Evolutionary conservation across 2,113 vertebrate genomes (phyloP).

Genomic region (Himantopus leucocephalus): DNA sequence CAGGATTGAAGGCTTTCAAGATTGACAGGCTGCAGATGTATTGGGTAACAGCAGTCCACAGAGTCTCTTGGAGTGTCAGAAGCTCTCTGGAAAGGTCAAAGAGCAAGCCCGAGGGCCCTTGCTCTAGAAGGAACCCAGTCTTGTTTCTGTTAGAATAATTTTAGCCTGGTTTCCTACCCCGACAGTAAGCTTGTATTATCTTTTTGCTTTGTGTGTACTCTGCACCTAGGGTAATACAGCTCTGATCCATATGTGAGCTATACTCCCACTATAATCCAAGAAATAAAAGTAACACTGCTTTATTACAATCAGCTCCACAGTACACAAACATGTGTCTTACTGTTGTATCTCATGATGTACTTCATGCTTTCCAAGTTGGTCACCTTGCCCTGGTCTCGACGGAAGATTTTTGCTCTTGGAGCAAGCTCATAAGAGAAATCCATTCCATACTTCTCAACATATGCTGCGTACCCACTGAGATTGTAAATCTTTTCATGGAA

Average conservation of each 20-base stretch:
- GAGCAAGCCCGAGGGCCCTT: neutral
- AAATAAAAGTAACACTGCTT: neutral
- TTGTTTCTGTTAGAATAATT: neutral
- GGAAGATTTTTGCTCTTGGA: conserved; percentile 90
- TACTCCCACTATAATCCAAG: neutral
- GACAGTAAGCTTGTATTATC: neutral
- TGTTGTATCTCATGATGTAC: conserved; percentile 91
- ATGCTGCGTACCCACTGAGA: conserved; percentile 81
- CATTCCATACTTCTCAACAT: conserved; percentile 79
- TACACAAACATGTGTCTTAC: conserved; percentile 65
- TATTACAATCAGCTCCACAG: neutral
- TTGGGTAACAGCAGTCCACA: neutral
- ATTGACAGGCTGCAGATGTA: neutral
- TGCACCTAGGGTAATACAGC: neutral
- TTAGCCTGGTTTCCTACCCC: neutral
- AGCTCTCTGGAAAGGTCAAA: neutral
- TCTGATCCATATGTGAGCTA: neutral
- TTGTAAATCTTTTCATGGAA: conserved; percentile 86
- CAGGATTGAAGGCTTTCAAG: neutral
- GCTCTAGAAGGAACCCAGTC: neutral
- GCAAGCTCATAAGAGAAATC: conserved; percentile 89
- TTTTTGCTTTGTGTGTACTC: neutral
- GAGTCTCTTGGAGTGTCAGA: neutral
- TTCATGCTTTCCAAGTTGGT: conserved; percentile 81
- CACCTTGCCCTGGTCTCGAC: conserved; percentile 86